phyloP scores from a whole-genome alignment of 2,888 invertebrate species.

The Trypoxylon attenuatum region DNA sequence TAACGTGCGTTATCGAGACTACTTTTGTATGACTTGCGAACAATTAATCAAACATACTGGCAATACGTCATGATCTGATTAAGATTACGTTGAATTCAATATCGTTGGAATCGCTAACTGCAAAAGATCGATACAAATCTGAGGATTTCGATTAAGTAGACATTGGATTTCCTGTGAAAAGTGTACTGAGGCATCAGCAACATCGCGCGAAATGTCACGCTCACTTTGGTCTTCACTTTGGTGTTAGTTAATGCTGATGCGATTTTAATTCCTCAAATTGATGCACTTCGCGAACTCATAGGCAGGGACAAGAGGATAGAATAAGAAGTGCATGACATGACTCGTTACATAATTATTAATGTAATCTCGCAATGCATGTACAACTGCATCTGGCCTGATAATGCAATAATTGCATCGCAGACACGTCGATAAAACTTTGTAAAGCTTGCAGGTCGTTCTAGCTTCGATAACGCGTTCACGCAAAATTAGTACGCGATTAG shows the following conservation, averaged over 20 bases:
- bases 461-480: too few species aligned
- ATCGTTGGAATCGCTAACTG: background rate
- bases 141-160: too few species aligned
- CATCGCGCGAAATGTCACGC: background rate
- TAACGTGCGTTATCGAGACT: conserved; percentile 28
- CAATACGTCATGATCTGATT: conserved; percentile 9
- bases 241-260: too few species aligned
- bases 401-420: too few species aligned
- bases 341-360: background rate
- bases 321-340: background rate
- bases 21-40: conserved; percentile 7
- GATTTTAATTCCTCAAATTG: too few species aligned
- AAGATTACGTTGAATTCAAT: conserved; percentile 1
- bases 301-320: too few species aligned
- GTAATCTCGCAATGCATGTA: background rate
- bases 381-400: too few species aligned
- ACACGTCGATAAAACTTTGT: too few species aligned
- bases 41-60: conserved; percentile 33
- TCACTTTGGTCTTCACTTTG: too few species aligned
- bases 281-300: too few species aligned
- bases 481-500: too few species aligned
- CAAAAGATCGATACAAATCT: background rate
- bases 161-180: background rate
- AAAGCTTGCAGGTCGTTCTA: too few species aligned
- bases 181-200: background rate